phyloP scores from a whole-genome alignment of 2,888 invertebrate genomes.

The Drosophila bunnanda region DNA sequence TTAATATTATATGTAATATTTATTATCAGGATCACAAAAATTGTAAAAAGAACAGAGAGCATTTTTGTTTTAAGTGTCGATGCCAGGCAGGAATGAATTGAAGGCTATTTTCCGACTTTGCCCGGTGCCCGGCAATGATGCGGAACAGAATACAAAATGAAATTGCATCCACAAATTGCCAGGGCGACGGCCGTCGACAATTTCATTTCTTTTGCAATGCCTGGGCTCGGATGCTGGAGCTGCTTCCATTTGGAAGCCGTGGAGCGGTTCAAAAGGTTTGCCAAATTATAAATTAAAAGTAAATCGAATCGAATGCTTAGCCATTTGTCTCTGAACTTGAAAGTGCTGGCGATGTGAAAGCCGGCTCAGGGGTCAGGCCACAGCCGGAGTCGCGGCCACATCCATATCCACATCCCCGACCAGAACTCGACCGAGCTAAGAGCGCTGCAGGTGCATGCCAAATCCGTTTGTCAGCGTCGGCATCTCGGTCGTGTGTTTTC shows the following conservation, averaged over 20 bases:
- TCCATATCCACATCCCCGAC: conserved; percentile 13
- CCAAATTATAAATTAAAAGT: conserved; percentile 81
- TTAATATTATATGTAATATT: no score
- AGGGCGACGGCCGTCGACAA: conserved; percentile 66
- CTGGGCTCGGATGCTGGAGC: conserved; percentile 1
- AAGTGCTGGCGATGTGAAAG: conserved; percentile 72
- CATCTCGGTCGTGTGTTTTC: conserved; percentile 60
- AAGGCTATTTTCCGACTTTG: conserved; percentile 25
- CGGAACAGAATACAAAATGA: conserved; percentile 76
- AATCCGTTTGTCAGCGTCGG: conserved; percentile 71
- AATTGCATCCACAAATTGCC: conserved; percentile 78
- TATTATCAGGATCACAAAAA: no score
- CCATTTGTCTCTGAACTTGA: conserved; percentile 77
- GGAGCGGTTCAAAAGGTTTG: conserved; percentile 73
- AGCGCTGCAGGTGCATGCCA: conserved; percentile 68
- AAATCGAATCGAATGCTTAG: conserved; percentile 78
- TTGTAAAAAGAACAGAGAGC: no score
- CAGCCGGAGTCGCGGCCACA: conserved; percentile 12
- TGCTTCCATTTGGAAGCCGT: conserved; percentile 56
- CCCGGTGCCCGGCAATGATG: conserved; percentile 60
- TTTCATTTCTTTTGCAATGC: conserved; percentile 68
- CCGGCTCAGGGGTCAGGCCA: conserved; percentile 61
- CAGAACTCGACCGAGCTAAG: conserved; percentile 9
- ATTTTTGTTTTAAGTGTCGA: background rate
- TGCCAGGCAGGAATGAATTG: conserved; percentile 6